Percentiles rank a stretch among this genome's conserved stretches.
phyloP scores from a whole-genome alignment of 2,888 invertebrate species.

The Dryobotodes eremita region DNA sequence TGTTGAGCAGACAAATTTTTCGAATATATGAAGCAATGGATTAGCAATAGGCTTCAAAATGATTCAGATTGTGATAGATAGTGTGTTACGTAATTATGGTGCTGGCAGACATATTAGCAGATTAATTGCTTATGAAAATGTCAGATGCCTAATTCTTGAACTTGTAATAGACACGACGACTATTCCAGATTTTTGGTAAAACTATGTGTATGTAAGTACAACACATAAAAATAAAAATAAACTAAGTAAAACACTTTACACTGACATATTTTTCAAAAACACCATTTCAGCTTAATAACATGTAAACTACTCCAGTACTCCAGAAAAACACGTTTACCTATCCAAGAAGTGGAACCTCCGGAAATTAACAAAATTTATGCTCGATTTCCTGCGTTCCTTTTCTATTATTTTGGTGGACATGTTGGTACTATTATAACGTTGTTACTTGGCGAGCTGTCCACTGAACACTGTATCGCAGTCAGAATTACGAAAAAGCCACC shows the following conservation, averaged over 20 bases:
- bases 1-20: too few relatives aligned
- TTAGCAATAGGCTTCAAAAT: too few relatives aligned
- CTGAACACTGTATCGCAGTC: conserved; percentile 29
- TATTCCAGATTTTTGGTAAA: neutral
- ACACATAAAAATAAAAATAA: neutral
- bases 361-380: conserved; percentile 82
- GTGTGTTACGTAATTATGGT: too few relatives aligned
- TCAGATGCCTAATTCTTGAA: neutral
- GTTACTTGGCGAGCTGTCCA: conserved; percentile 1
- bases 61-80: too few relatives aligned
- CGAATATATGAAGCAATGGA: too few relatives aligned
- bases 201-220: too few relatives aligned
- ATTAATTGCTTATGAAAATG: neutral
- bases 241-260: neutral
- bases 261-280: neutral
- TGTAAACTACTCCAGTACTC: neutral
- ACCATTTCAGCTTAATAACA: neutral
- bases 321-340: conserved; percentile 69
- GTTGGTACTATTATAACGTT: conserved; percentile 19
- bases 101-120: neutral
- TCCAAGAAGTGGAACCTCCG: conserved; percentile 83
- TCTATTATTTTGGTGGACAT: conserved; percentile 74
- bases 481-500: conserved; percentile 17
- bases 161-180: neutral
- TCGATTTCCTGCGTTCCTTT: conserved; percentile 79